Evolutionary conservation across 2,888 invertebrate genomes (phyloP).

Genomic region (Pachydiplax longipennis): DNA sequence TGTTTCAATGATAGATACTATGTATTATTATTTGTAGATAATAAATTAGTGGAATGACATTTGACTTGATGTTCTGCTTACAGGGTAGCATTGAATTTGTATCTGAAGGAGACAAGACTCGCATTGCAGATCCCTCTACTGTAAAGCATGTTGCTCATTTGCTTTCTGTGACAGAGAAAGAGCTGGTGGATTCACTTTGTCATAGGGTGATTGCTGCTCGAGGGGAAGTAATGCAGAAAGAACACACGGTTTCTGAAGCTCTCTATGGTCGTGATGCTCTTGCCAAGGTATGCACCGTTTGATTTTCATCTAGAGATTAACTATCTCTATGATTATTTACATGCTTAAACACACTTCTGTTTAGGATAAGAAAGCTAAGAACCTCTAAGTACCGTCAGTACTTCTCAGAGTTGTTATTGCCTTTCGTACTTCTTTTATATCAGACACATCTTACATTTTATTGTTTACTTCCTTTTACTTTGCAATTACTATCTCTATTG

Average conservation of each 20-base stretch:
- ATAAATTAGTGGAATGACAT: background rate
- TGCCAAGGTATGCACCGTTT: slow-evolving; percentile 71
- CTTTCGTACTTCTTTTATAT: too few relatives aligned
- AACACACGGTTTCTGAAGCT: slow-evolving; percentile 85
- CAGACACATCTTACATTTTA: too few relatives aligned
- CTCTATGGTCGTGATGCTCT: slow-evolving; percentile 90
- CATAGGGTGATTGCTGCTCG: slow-evolving; percentile 92
- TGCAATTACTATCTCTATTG: too few relatives aligned
- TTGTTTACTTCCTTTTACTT: too few relatives aligned
- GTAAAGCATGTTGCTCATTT: slow-evolving; percentile 67
- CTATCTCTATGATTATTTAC: too few relatives aligned
- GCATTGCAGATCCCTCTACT: slow-evolving; percentile 61
- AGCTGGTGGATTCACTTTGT: slow-evolving; percentile 78
- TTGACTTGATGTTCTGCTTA: slow-evolving; percentile 48
- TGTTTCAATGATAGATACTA: too few relatives aligned
- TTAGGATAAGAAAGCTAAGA: too few relatives aligned
- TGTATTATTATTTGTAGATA: too few relatives aligned
- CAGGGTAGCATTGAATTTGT: slow-evolving; percentile 71
- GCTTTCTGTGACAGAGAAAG: slow-evolving; percentile 70
- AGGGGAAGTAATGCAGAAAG: slow-evolving; percentile 90
- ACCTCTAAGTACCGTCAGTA: too few relatives aligned
- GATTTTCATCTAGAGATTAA: too few relatives aligned
- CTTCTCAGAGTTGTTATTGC: too few relatives aligned
- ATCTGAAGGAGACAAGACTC: slow-evolving; percentile 66
- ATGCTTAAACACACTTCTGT: too few relatives aligned